A percentile compares a stretch with the other conserved stretches of the same genome.
Evolutionary conservation across 2,888 invertebrate species (phyloP).

Genomic region (Tribolium freemani): DNA sequence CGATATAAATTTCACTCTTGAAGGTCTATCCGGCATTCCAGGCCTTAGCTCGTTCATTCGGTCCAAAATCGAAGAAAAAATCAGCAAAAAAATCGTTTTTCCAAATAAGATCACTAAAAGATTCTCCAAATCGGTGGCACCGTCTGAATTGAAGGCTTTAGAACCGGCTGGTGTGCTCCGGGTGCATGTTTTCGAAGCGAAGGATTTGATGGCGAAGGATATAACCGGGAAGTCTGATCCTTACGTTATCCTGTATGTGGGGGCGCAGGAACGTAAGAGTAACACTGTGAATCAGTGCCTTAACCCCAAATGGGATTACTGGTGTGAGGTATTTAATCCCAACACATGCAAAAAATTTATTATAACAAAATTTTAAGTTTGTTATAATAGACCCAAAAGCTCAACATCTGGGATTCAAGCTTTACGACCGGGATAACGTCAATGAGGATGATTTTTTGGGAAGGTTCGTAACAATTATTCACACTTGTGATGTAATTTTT

Average conservation of each 20-base stretch:
- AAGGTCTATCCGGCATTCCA: constrained; percentile 95
- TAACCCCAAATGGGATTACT: constrained; percentile 96
- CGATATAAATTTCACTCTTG: constrained; percentile 94
- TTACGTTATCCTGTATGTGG: constrained; percentile 90
- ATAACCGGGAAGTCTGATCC: constrained; percentile 96
- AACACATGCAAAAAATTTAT: too few relatives aligned
- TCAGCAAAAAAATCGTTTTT: constrained; percentile 83
- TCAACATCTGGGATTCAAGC: constrained; percentile 58
- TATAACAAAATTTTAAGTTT: constrained; percentile 52
- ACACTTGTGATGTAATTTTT: constrained; percentile 21
- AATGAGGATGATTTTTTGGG: constrained; percentile 60
- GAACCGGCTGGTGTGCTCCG: constrained; percentile 95
- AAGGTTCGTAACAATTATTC: constrained; percentile 51
- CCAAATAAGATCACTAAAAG: constrained; percentile 94
- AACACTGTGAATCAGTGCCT: constrained; percentile 92
- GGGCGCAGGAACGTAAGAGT: constrained; percentile 92
- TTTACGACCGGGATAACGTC: constrained; percentile 59
- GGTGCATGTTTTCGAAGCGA: constrained; percentile 93
- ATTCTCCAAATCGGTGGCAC: constrained; percentile 85
- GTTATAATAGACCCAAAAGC: constrained; percentile 59
- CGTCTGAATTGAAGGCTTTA: constrained; percentile 85
- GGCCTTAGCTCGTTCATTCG: constrained; percentile 73
- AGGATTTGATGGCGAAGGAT: constrained; percentile 95
- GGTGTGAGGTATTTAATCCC: constrained; percentile 85
- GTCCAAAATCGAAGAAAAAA: constrained; percentile 58